Evolutionary conservation across 2,797 vertebrate genomes (phyloP).

Genomic region (Pangasius djambal): DNA sequence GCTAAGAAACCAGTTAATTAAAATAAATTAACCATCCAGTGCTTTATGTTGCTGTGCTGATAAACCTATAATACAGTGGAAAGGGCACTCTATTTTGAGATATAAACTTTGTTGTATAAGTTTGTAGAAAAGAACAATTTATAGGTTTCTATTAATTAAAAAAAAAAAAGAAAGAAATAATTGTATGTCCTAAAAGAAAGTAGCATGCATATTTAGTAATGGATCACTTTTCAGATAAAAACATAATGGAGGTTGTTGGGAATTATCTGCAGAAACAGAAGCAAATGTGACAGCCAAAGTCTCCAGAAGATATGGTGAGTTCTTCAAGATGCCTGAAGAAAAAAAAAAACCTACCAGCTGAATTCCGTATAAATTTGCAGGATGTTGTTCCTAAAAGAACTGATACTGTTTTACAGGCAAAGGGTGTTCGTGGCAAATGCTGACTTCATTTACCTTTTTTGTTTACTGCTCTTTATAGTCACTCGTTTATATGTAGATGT

Average conservation of each 20-base stretch:
- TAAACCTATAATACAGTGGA: background rate
- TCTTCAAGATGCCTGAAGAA: background rate
- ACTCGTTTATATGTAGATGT: background rate
- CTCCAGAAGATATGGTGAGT: background rate
- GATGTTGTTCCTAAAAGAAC: background rate
- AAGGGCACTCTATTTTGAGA: background rate
- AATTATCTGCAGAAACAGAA: background rate
- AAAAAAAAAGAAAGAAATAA: background rate
- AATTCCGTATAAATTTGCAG: background rate
- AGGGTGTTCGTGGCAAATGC: background rate
- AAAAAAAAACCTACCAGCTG: background rate
- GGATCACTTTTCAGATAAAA: background rate
- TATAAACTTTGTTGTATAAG: background rate
- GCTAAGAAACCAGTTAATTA: constrained; percentile 20
- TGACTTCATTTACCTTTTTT: background rate
- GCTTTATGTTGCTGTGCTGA: background rate
- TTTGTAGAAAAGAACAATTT: background rate
- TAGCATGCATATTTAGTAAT: background rate
- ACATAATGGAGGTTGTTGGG: background rate
- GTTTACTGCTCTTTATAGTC: background rate
- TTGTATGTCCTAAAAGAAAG: background rate
- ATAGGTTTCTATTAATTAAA: background rate
- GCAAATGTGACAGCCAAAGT: background rate
- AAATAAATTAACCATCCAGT: background rate
- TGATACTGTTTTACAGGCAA: background rate